Base-by-base conservation (phyloP, 2,113 vertebrate species). In the Rynchops niger region DNA sequence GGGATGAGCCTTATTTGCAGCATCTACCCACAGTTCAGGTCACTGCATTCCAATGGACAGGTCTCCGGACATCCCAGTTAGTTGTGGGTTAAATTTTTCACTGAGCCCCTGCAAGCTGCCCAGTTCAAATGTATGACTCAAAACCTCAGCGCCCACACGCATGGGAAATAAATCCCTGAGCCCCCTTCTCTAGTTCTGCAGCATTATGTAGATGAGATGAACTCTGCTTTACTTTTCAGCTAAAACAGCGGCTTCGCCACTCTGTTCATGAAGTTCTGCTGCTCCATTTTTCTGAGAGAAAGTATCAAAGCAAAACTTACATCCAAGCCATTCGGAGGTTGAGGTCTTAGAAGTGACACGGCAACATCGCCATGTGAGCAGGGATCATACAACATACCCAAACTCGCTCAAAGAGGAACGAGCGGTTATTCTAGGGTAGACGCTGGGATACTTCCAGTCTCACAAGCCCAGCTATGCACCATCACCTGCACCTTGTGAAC, bases 191-290 rank as follows among this genome's bases (percentile, higher is more conserved):
- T 7, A 16, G 34, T 29, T 16, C 74, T 20, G 71, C 29, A 67
- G 63, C 42, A 4, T n/a, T 27, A 17, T 25, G 73, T 7, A 77
- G 29, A 29, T 30, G 67, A 80, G 26, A 61, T 10, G 7, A n/a
- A 36, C 62, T 5, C 58, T 72, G 82, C 1, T 2, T 47, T 23
- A 12, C 49, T 52, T 49, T 49, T 12, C 76, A 40, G 61, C 67
- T 32, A 2, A 29, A 66, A 36, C 45, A 59, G 76, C 9, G 3
- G 56, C 52, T 55, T 19, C 0, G 0, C 12, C 36, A 1, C 55
- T 77, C 55, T 19, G 47, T 5, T 29, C 7, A 0, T 2, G 23
- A 81, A 38, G 65, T 72, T 78, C 80, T 83, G 82, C 67, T 45
- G 79, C 55, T 67, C 63, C 7, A 0, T 17, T 9, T 38, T 67